Evolutionary conservation across 2,888 invertebrate genomes (phyloP), one percentile per base, ranked within the genome.

Genomic region (Ophion ventricosus): DNA sequence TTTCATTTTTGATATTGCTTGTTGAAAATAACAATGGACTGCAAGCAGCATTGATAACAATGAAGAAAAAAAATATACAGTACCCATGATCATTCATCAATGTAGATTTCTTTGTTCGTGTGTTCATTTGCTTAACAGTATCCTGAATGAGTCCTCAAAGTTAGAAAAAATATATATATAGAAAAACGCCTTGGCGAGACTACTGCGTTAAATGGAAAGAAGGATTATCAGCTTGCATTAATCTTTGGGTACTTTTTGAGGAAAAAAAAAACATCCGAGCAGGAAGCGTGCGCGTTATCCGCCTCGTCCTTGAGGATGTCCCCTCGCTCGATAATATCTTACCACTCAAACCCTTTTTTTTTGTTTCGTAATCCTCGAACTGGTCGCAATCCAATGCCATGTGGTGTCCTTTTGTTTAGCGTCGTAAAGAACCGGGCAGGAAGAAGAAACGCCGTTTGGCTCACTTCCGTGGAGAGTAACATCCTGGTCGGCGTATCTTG

Each of bases 341-440:
- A 26, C 43, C 10, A 17, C 20, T 84, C 84, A 83, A 66, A 40
- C 84, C 63, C 59, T 85, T 85, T 82, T 80, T 80, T 66, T 85
- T 85, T 82, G 75, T 80, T 66, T 64, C n/a, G 59, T 73, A 40
- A 25, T 49, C 54, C 43, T 25, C 26, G 49, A 67, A 54, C 59
- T 54, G 49, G 43, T 82, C 69, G 84, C 88, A 86, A 87, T 88
- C 88, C 85, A 86, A 84, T 84, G 87, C 90, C 91, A 90, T 90
- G 90, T 90, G 90, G 87, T 75, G 70, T 88, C 88, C 88, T 88
- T 67, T 59, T 25, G 20, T 88, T 86, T 86, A 88, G 87, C 74
- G 84, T 69, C 86, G 82, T 86, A 83, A 25, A 59, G 43, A n/a
- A 11, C 14, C 23, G 40, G 5, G 40, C 4, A 69, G 64, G 80